phyloP scores from a whole-genome alignment of 2,797 vertebrate genomes.

The Mallotus villosus region DNA sequence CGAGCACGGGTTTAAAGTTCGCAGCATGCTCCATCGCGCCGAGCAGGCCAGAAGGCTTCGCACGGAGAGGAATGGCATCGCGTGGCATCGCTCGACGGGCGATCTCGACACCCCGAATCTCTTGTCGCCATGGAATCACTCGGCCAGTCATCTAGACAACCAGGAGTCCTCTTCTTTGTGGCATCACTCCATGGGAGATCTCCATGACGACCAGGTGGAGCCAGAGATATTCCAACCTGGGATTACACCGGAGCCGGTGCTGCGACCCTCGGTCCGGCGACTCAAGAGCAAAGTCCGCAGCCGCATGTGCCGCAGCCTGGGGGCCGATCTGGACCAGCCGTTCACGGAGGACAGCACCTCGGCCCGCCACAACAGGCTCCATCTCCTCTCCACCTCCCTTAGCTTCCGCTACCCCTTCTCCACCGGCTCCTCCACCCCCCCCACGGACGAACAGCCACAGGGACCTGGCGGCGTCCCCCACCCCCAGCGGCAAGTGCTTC shows the following conservation, averaged over 20 bases:
- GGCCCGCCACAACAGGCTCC: constrained; percentile 61
- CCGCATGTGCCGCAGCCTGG: constrained; percentile 74
- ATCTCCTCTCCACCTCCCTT: constrained; percentile 69
- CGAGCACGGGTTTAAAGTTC: constrained; percentile 46
- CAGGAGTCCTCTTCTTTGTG: background rate
- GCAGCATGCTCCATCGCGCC: constrained; percentile 48
- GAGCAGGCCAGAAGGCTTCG: constrained; percentile 59
- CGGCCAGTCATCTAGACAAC: constrained; percentile 51
- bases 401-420: constrained; percentile 59
- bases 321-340: constrained; percentile 68
- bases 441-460: constrained; percentile 58
- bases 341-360: constrained; percentile 54
- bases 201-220: constrained; percentile 28
- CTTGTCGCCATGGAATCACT: constrained; percentile 22
- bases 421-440: constrained; percentile 59
- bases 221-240: constrained; percentile 3
- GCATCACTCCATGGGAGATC: constrained; percentile 48
- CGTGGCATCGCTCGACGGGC: constrained; percentile 1
- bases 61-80: background rate
- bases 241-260: constrained; percentile 6
- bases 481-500: constrained; percentile 25
- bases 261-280: constrained; percentile 3
- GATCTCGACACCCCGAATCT: background rate
- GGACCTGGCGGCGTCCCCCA: constrained; percentile 33
- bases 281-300: constrained; percentile 51